Base-by-base conservation (phyloP, 1,140 invertebrate species). In the Saccostrea glomerata region DNA sequence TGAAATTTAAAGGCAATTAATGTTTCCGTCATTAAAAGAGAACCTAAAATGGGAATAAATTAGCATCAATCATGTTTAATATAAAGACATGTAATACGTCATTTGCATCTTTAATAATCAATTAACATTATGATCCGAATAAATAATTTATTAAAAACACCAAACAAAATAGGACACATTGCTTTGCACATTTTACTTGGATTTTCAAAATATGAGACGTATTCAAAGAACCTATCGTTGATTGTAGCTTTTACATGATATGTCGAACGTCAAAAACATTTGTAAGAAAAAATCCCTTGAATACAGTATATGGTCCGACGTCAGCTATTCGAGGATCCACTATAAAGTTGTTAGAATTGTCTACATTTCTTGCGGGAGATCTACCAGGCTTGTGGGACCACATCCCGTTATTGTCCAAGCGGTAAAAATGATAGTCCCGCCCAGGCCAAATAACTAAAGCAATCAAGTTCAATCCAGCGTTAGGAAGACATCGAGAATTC, bases 381-480 rank as follows among this genome's bases (percentile, higher is more conserved):
- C 82, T 82, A 25, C 88, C 88, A 6, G 88, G 88, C 23, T 89
- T 89, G 40, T 89, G 88, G 23, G 88, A 86, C 54, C 73, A 89
- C 7, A 20, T 30, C 6, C 70, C 84, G 30, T 89, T 58, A 13
- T 56, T 58, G 54, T 89, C 88, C 17, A 89, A 54, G 17, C 88
- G 82, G 25, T 17, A 85, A n/a, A 66, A 55, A n/a, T 86, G 55
- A 17, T 55, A 56, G 55, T 40, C 36, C 11, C 58, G 25, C 58
- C 55, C 36, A 15, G 88, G 88, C 88, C 88, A 89, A 73, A 89
- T 86, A 20, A 89, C 88, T 23, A 89, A 47, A 82, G 88, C 88
- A 11, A 89, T 55, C 2, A 89, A 55, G 58, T 89, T 89, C 85
- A 85, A 89, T 1, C 54, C 73, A 55, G 82, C 54, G 25, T 36